Evolutionary conservation across 2,888 invertebrate genomes (phyloP), one percentile per base, ranked within the genome.

Genomic region (Harmothoe impar): DNA sequence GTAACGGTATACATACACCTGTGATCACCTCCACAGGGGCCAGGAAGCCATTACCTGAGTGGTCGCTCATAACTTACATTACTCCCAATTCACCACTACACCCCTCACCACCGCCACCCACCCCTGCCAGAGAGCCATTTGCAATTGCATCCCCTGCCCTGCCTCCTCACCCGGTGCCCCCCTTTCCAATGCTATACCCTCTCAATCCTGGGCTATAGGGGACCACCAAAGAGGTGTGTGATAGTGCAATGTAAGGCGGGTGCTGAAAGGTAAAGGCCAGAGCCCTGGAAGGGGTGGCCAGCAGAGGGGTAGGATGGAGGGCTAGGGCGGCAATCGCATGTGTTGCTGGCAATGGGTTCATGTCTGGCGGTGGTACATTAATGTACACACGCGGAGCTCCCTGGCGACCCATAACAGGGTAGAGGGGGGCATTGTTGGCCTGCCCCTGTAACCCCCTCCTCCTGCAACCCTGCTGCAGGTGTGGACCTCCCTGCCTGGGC

Each of bases 321-420:
- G 62, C 7, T n/a, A 62, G 62, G 62, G 62, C n/a, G 81, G 35
- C 81, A 33, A 25, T 81, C 25, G 81, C 81, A 81, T 81, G 81
- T 81, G 43, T 81, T 25, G 20, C 17, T 35, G 81, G 35, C 81
- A 25, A 81, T 81, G 43, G 81, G 81, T 81, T 81, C 81, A 81
- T 81, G 81, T 81, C 81, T 81, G 81, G 81, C 43, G 43, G 81
- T 43, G 81, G 81, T 81, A 81, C 81, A 81, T 81, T 81, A 81
- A 81, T 81, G 81, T 81, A 81, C 81, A 81, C 81, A 81, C 81
- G n/a, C 43, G 35, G 81, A 35, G 43, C 81, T 81, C 81, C 81
- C 81, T 10, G 3, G 43, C 43, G 35, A 43, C 81, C 81, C 35
- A 81, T 81, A 81, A 81, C 81, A 15, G 81, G 81, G 81, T 43